Base-by-base conservation (phyloP, 2,888 invertebrate species). In the Marronus borbonicus region DNA sequence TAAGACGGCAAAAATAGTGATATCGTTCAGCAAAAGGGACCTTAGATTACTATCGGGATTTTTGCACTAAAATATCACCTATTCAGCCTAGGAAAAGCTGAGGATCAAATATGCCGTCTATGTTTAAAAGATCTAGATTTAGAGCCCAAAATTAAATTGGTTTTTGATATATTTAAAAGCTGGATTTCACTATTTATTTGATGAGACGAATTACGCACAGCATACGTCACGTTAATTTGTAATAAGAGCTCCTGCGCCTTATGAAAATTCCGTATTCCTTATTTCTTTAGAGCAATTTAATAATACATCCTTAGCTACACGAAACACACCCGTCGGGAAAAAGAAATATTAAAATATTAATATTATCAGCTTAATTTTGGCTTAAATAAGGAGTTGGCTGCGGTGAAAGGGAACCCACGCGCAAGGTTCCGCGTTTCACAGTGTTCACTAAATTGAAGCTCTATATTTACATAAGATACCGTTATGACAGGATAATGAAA, bases 401-500 rank as follows among this genome's bases (percentile, higher is more conserved):
- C 14, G 55, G 20, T 17, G 55, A 55, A 55, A 55, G 8, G 55
- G 17, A 55, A 7, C 55, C 55, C 62, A 62, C 31, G 24, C 3
- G 10, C 55, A 20, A 58, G 55, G 8, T 58, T 58, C 17, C 20
- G 20, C 20, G 20, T 20, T 58, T 58, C 20, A 0, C 17, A 1
- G 20, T 12, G 44, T 44, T 44, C 44, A 44, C 4, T 24, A 62
- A 28, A 24, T 28, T 62, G 28, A 62, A 24, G 10, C 14, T 31
- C 12, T 28, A 62, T 31, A 62, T 62, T 62, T 62, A 28, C 31
- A 62, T 24, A 62, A 62, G 62, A 12, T 28, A 28, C 28, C 24
- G 31, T 62, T 62, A 62, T 62, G 62, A 28, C 62, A 24, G 24
- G 31, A 62, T 62, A 62, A 62, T 62, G 62, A 28, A 62, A 62